Conservation (phyloP, 1,140 invertebrate genomes). For the Euglossa dilemma region DNA sequence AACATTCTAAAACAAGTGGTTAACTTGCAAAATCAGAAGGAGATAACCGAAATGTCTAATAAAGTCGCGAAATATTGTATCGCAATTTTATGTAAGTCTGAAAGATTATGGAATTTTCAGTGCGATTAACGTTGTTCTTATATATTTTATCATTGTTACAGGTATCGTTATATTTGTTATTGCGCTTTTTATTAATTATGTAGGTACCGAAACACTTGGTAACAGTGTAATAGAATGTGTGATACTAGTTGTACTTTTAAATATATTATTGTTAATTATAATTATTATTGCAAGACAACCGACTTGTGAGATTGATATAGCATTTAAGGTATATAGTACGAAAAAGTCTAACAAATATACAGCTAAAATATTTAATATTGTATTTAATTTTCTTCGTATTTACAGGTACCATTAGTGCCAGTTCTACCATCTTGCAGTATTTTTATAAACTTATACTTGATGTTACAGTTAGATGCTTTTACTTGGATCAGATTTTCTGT, state of each 20-base stretch:
- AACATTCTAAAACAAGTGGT: slow-evolving; percentile 79
- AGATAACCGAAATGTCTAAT: slow-evolving; percentile 84
- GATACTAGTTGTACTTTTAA: slow-evolving; percentile 70
- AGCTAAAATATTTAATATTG: neutral
- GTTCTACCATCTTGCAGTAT: slow-evolving; percentile 92
- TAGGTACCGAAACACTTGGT: slow-evolving; percentile 52
- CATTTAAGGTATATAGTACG: slow-evolving; percentile 79
- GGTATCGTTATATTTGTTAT: slow-evolving; percentile 72
- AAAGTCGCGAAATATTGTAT: slow-evolving; percentile 84
- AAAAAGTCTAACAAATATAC: neutral
- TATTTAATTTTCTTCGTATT: slow-evolving; percentile 65
- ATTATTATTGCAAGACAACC: slow-evolving; percentile 81
- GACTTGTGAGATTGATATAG: slow-evolving; percentile 73
- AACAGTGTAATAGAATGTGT: slow-evolving; percentile 70
- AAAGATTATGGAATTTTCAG: neutral
- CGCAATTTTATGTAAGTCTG: slow-evolving; percentile 83
- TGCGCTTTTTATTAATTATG: slow-evolving; percentile 68
- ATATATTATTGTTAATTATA: slow-evolving; percentile 76
- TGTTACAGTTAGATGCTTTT: slow-evolving; percentile 91
- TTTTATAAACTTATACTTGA: slow-evolving; percentile 93
- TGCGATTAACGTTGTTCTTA: slow-evolving; percentile 34
- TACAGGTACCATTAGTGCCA: slow-evolving; percentile 93
- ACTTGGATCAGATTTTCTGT: slow-evolving; percentile 94
- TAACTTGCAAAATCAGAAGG: slow-evolving; percentile 85
- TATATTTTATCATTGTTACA: slow-evolving; percentile 61